Evolutionary conservation across 2,888 invertebrate genomes (phyloP), one percentile per base, ranked within the genome.

Genomic region (Leptothorax acervorum): DNA sequence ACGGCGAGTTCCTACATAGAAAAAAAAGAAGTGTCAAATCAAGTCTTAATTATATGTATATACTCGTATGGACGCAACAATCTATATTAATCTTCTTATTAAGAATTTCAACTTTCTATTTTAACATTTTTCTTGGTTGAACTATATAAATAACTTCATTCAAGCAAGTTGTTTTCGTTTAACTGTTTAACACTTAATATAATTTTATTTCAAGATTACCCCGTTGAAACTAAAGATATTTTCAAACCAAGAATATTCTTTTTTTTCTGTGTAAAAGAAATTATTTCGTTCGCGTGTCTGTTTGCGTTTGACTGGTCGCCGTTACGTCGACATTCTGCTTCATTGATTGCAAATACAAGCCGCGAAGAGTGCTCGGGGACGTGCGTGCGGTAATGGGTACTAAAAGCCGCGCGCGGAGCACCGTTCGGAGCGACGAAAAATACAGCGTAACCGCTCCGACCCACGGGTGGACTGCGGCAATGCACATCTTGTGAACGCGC

Each of bases 271-370:
- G 23, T 35, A 35, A 35, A 35, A 35, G 23, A 53, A 53, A 23
- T 66, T 18, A 31, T 68, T 48, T 51, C 31, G 15, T 11, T 42
- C 18, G 39, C 28, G 39, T 9, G 9, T 1, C 12, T 12, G 28
- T 57, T 57, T 23, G 23, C 12, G 31, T 15, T 23, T 23, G 23
- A 15, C 18, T 23, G n/a, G 8, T 12, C 28, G 6, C 57, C 28
- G 39, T 45, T 60, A 62, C n/a, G 15, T 35, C n/a, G 60, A 48
- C 48, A 62, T 35, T 75, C 39, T 15, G 15, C 48, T 51, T 48
- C 35, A 15, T 63, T 48, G 48, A 75, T 75, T 39, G 62, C 42
- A 63, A 35, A 75, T 51, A 39, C 74, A 5, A n/a, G 31, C 31
- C 8, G 9, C 35, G 35, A 74, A 60, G 68, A 48, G 73, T 23